These are phyloP conservation scores for Larimichthys polyactis DNA, from an alignment of 2,113 vertebrate species.

Conservation along the genomic window DNA sequence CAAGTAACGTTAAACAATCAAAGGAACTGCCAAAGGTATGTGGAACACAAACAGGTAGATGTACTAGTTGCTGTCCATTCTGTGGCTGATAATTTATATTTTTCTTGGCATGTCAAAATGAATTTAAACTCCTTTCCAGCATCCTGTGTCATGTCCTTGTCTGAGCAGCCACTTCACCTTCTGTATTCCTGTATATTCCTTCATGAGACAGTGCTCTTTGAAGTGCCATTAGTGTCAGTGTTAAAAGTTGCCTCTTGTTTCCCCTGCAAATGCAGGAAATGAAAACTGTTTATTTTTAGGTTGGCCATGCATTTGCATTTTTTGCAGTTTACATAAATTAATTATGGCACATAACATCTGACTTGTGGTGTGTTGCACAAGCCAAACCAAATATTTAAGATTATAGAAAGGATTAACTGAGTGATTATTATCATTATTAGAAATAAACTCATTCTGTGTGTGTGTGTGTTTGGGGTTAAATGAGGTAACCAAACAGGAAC, in stretches of 20 bases:
- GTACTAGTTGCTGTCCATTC: not conserved
- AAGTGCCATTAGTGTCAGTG: conserved; percentile 14
- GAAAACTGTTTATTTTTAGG: not conserved
- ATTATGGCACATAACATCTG: not conserved
- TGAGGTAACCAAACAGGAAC: conserved; percentile 48
- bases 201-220: not conserved
- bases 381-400: not conserved
- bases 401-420: not conserved
- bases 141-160: not conserved
- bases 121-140: not conserved
- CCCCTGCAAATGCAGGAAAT: not conserved
- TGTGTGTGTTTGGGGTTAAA: conserved; percentile 39
- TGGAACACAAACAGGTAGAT: not conserved
- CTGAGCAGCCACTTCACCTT: not conserved
- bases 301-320: not conserved
- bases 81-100: not conserved
- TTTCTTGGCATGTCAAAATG: not conserved
- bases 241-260: not conserved
- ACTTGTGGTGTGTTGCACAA: not conserved
- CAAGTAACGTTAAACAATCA: not conserved
- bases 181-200: not conserved
- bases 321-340: not conserved
- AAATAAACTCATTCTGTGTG: not conserved
- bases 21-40: not conserved
- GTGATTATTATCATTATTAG: not conserved